These are phyloP conservation scores for Tipula lateralis DNA, from an alignment of 2,888 invertebrate species.

Conservation along the genomic window DNA sequence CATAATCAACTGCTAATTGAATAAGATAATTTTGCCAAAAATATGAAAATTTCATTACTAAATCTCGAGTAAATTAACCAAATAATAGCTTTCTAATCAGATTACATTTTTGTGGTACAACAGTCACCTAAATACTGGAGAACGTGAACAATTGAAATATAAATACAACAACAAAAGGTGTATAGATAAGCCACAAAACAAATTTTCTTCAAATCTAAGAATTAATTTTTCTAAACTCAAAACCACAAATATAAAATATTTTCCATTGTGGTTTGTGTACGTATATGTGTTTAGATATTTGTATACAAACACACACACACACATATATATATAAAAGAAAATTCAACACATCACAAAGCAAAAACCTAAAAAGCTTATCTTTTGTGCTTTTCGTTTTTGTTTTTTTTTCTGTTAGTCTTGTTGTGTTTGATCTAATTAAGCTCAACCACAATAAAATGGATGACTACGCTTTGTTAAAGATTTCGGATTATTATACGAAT, in stretches of 20 bases:
- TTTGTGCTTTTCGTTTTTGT: not conserved
- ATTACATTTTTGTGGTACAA: not conserved
- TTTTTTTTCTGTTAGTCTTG: not conserved
- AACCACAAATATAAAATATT: not conserved
- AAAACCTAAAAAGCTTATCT: not conserved
- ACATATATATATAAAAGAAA: not conserved
- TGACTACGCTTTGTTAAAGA: not conserved
- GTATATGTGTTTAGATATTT: not conserved
- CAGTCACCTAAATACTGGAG: not conserved
- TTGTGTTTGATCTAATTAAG: not conserved
- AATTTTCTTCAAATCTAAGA: not conserved
- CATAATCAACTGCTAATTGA: no score
- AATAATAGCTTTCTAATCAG: not conserved
- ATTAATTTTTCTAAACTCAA: not conserved
- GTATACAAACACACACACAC: no score
- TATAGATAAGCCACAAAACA: not conserved
- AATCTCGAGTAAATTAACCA: not conserved
- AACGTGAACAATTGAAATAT: not conserved
- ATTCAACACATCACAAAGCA: not conserved
- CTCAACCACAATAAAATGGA: not conserved
- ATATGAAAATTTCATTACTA: no score
- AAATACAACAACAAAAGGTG: not conserved
- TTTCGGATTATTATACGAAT: not conserved
- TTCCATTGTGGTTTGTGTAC: not conserved
- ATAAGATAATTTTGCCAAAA: no score